Evolutionary conservation across 2,797 vertebrate species (phyloP).

Genomic region (Smutsia gigantea): DNA sequence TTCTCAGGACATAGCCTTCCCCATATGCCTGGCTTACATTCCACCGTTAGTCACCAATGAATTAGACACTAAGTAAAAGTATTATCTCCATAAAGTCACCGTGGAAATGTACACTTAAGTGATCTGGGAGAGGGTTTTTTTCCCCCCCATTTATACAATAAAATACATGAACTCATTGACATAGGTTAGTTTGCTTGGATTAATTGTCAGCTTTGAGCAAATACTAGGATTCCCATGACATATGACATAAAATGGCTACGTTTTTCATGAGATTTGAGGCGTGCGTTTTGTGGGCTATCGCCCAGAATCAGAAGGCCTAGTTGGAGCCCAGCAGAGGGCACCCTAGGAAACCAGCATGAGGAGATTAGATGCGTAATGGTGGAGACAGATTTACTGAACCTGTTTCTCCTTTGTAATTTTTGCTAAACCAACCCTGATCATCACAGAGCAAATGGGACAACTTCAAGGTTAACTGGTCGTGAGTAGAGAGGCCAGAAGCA

Average conservation of each 20-base stretch:
- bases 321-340: conserved; percentile 61
- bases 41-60: background rate
- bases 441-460: background rate
- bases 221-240: background rate
- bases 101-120: background rate
- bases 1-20: conserved; percentile 11
- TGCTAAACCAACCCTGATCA: background rate
- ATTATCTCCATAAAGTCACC: background rate
- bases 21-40: background rate
- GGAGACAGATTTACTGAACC: background rate
- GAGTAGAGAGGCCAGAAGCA: background rate
- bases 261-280: background rate
- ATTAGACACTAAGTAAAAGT: background rate
- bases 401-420: background rate
- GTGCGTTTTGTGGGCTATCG: background rate
- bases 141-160: background rate
- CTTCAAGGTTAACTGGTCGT: background rate
- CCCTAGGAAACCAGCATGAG: conserved; percentile 30
- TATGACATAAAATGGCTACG: background rate
- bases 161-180: background rate
- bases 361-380: background rate
- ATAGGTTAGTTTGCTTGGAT: background rate
- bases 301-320: background rate
- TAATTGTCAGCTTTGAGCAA: background rate
- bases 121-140: background rate